phyloP scores from a whole-genome alignment of 2,888 invertebrate genomes.

The Timema cristinae region DNA sequence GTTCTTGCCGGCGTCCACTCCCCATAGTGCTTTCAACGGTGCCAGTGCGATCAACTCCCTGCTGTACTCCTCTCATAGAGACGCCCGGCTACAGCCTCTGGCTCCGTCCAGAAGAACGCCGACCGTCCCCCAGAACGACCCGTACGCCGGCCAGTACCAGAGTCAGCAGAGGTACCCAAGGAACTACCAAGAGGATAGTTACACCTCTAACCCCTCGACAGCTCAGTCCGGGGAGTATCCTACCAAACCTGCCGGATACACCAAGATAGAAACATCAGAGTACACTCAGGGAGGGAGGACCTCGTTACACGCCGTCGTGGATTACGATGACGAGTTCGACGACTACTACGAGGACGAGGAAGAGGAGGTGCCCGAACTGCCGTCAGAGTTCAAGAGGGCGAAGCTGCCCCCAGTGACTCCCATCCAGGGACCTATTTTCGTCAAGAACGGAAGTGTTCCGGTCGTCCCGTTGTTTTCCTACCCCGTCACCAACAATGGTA shows the following conservation, averaged over 20 bases:
- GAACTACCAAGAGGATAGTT: constrained; percentile 23
- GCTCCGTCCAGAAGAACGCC: constrained; percentile 27
- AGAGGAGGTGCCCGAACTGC: constrained; percentile 36
- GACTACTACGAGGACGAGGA: constrained; percentile 55
- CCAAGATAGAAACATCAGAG: constrained; percentile 40
- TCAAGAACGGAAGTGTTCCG: constrained; percentile 77
- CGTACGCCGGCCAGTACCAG: constrained; percentile 26
- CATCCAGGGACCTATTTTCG: constrained; percentile 80
- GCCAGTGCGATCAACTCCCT: constrained; percentile 30
- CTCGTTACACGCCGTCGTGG: constrained; percentile 67
- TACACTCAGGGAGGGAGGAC: constrained; percentile 49
- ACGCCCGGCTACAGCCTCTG: constrained; percentile 32
- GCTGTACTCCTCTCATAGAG: constrained; percentile 29
- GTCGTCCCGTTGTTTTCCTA: constrained; percentile 84
- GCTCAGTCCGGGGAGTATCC: constrained; percentile 20
- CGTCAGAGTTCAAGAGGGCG: constrained; percentile 21
- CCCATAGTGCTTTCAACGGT: constrained; percentile 31
- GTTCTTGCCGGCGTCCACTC: constrained; percentile 30
- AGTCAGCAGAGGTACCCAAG: constrained; percentile 27
- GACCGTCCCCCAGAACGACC: constrained; percentile 24
- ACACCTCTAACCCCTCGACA: constrained; percentile 21
- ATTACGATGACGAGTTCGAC: constrained; percentile 64
- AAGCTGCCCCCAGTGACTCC: constrained; percentile 67
- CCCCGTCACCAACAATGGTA: constrained; percentile 78
- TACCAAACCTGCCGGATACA: constrained; percentile 37